Percentiles rank a stretch among this genome's conserved stretches.
Conservation (phyloP, 2,797 vertebrate genomes). For the Siniperca obscura region DNA sequence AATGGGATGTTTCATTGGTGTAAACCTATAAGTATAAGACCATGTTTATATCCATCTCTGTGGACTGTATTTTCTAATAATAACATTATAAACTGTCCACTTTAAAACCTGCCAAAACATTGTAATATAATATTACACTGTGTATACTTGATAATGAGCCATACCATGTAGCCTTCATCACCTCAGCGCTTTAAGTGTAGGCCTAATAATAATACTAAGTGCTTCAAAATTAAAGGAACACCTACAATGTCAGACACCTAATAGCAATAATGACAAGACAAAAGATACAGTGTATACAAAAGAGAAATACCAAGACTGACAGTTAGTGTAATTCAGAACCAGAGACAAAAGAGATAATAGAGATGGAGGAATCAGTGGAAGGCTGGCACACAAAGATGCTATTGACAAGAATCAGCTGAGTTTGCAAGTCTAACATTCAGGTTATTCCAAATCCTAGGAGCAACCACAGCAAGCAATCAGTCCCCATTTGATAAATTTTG, state of each 20-base stretch:
- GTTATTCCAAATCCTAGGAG: no score
- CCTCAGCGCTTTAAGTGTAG: background rate
- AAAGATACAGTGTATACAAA: background rate
- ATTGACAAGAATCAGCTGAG: no score
- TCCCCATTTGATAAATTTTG: no score
- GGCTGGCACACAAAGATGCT: no score
- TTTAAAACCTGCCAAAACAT: slow-evolving; percentile 21
- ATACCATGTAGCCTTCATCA: background rate
- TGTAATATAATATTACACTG: background rate
- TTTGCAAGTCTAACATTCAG: no score
- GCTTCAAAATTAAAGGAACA: background rate
- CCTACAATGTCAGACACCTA: background rate
- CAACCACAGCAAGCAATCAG: no score
- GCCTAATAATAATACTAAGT: background rate
- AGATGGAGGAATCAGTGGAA: no score
- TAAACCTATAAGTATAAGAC: background rate
- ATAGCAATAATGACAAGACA: background rate
- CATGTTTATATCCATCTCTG: background rate
- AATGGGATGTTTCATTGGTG: background rate
- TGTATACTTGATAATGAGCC: background rate
- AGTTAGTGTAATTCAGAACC: background rate
- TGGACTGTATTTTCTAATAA: slow-evolving; percentile 9
- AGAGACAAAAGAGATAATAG: background rate
- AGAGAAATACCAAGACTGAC: background rate
- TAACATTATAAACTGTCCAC: background rate